These are phyloP conservation scores for Hemicordylus capensis DNA, from an alignment of 2,113 vertebrate genomes.

Conservation along the genomic window DNA sequence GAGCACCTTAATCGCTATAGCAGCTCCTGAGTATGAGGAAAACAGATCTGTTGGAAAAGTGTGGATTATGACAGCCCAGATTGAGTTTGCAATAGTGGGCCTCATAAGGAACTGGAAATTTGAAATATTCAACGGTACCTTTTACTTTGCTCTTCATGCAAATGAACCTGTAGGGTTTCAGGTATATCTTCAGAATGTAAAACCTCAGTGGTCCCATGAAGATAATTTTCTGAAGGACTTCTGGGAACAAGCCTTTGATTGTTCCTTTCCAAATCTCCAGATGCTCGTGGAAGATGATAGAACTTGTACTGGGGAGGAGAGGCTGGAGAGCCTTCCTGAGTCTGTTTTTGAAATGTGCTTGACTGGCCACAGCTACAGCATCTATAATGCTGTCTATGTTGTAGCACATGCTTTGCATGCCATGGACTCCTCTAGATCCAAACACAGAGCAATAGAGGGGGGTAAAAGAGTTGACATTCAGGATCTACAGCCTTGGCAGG, in stretches of 20 bases:
- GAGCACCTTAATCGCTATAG: background rate
- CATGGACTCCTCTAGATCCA: background rate
- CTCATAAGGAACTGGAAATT: accelerated
- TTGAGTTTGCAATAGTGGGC: background rate
- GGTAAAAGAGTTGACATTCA: background rate
- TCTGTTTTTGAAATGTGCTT: background rate
- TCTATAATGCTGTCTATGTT: background rate
- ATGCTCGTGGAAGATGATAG: no score
- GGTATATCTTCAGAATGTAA: background rate
- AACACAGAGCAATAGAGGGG: background rate
- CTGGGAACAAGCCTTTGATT: background rate
- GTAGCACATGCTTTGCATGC: background rate
- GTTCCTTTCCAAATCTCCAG: background rate
- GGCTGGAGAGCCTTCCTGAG: background rate
- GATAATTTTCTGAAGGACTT: background rate
- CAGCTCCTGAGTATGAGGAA: background rate
- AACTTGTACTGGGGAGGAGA: background rate
- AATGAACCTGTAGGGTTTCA: background rate
- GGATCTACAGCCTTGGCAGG: background rate
- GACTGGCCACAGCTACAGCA: background rate
- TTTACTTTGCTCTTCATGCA: background rate
- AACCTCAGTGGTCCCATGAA: background rate
- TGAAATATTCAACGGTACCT: background rate
- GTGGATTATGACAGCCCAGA: background rate
- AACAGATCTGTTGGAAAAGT: background rate